These are phyloP conservation scores for Drosophila pseudotakahashii DNA, from an alignment of 2,888 invertebrate genomes.

Conservation along the genomic window DNA sequence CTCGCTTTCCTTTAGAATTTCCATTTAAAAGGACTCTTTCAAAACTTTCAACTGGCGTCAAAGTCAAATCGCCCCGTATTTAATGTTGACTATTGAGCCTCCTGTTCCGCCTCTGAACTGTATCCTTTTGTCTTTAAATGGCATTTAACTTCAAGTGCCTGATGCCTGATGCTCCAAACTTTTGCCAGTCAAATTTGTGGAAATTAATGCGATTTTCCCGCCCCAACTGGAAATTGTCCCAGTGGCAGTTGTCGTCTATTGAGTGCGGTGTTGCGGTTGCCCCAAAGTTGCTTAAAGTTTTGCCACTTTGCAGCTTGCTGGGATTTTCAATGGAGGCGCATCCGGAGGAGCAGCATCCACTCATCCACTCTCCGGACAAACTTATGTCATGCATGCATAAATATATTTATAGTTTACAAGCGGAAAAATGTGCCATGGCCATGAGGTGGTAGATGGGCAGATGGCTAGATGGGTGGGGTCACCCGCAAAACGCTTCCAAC, in stretches of 20 bases:
- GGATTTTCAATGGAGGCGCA: constrained; percentile 20
- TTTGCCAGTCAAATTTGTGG: constrained; percentile 75
- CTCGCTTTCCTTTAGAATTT: too few species aligned
- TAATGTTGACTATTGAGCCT: constrained; percentile 28
- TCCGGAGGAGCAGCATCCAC: constrained; percentile 42
- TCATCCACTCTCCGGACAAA: constrained; percentile 67
- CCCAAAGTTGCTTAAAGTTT: constrained; percentile 62
- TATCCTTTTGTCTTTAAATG: constrained; percentile 76
- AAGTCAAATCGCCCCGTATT: constrained; percentile 7
- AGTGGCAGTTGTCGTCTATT: constrained; percentile 57
- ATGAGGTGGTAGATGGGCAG: neutral
- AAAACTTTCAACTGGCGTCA: constrained; percentile 14
- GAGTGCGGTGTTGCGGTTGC: constrained; percentile 68
- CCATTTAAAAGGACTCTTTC: constrained; percentile 1
- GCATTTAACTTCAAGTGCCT: constrained; percentile 72
- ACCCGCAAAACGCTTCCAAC: constrained; percentile 57
- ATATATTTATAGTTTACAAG: constrained; percentile 74
- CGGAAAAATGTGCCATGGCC: constrained; percentile 63
- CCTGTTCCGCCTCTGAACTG: constrained; percentile 31
- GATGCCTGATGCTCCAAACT: constrained; percentile 55
- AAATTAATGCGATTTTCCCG: constrained; percentile 75
- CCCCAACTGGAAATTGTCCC: constrained; percentile 24
- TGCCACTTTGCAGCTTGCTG: constrained; percentile 48
- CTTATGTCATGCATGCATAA: constrained; percentile 79
- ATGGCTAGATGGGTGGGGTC: constrained; percentile 8